Conservation (phyloP, 2,888 invertebrate species). For the Apantesis nais region DNA sequence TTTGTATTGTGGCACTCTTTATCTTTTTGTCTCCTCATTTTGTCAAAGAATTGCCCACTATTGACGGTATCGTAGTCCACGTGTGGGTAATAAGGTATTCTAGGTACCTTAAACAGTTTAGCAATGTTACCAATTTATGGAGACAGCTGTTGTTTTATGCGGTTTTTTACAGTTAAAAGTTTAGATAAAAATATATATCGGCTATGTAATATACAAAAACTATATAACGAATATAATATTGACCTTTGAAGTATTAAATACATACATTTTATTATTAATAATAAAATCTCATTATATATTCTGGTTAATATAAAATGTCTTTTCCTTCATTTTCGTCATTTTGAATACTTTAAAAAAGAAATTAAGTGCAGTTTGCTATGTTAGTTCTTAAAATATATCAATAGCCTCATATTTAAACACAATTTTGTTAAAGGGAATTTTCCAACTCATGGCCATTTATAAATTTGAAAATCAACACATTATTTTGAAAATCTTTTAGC, state of each 20-base stretch:
- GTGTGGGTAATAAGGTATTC: background rate
- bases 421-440: too few species aligned
- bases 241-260: background rate
- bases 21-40: background rate
- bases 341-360: background rate
- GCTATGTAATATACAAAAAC: background rate
- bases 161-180: background rate
- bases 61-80: background rate
- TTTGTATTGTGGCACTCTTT: conserved; percentile 8
- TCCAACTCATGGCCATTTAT: too few species aligned
- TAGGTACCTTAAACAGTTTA: too few species aligned
- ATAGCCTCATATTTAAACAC: too few species aligned
- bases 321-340: conserved; percentile 49
- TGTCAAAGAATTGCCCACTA: background rate
- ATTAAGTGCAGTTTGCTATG: background rate
- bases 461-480: too few species aligned
- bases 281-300: background rate
- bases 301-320: conserved; percentile 40
- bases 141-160: background rate
- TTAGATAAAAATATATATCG: too few species aligned
- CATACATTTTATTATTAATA: background rate
- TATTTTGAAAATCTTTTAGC: too few species aligned
- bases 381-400: too few species aligned
- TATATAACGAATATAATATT: background rate
- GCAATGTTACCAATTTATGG: too few species aligned